Evolutionary conservation across 2,888 invertebrate genomes (phyloP), one percentile per base, ranked within the genome.

Genomic region (Clitarchus hookeri): DNA sequence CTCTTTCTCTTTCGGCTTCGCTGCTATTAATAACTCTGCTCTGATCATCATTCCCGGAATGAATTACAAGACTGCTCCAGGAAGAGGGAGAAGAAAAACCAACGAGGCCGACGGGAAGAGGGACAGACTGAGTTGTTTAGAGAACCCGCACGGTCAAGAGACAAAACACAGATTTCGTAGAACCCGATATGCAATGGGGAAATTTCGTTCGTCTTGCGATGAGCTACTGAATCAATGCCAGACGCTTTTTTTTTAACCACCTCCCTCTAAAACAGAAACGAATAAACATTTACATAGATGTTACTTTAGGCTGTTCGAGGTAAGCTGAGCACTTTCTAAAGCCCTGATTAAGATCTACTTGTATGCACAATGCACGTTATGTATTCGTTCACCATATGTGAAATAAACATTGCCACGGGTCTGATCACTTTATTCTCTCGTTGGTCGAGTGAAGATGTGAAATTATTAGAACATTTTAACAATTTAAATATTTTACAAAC

Each of bases 141-240:
- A 65, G 65, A 65, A 65, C 65, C 65, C 12, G 65, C 65, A 65
- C 65, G 65, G 65, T 65, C 65, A 65, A 65, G 65, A 65, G 65
- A 65, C 65, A 65, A 65, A 65, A 65, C 65, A 65, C 65, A 65
- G 65, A 65, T 23, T 65, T 65, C 65, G 65, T n/a, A 23, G 65
- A 65, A 65, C 65, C n/a, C 8, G n/a, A 65, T 8, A 65, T n/a
- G 65, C n/a, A 65, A 65, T n/a, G 65, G 65, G 65, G 65, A 65
- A 65, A 65, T 65, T 65, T 65, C 16, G 23, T 65, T 65, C 65
- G 65, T 65, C 48, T 23, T 8, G n/a, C n/a, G 65, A 11, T 65
- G 65, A 65, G 8, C 65, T 11, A 65, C 65, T 65, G 65, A 65
- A 8, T 65, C 8, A 1, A 23, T 23, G 65, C 65, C 65, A 65